phyloP scores from a whole-genome alignment of 2,888 invertebrate genomes.

The Stegophylla sp. region DNA sequence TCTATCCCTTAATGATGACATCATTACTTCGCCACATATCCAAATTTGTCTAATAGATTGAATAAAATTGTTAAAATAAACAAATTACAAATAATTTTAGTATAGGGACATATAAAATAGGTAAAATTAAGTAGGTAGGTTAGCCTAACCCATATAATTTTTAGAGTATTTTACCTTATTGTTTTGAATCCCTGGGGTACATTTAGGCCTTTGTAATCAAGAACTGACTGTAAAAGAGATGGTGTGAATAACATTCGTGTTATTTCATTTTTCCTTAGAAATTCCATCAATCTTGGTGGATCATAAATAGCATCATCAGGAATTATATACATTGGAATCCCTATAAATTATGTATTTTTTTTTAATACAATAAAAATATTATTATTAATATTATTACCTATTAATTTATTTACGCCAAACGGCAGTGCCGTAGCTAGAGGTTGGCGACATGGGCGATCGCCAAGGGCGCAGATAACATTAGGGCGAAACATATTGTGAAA shows the following conservation, averaged over 20 bases:
- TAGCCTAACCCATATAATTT: no score
- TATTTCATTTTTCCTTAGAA: constrained; percentile 61
- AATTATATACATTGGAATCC: constrained; percentile 62
- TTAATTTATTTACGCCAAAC: no score
- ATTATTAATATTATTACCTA: no score
- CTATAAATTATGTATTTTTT: constrained; percentile 54
- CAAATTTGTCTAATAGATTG: constrained; percentile 61
- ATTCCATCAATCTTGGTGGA: constrained; percentile 61
- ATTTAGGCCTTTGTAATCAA: constrained; percentile 61
- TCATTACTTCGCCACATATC: constrained; percentile 63
- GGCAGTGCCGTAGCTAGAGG: no score
- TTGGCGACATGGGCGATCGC: no score
- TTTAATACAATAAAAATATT: constrained; percentile 2
- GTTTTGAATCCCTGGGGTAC: constrained; percentile 54
- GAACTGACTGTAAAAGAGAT: constrained; percentile 62
- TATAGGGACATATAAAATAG: no score
- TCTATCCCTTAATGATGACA: constrained; percentile 61
- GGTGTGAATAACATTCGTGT: constrained; percentile 63
- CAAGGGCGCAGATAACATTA: no score
- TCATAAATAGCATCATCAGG: constrained; percentile 63
- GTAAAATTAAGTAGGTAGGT: no score
- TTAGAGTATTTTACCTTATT: constrained; percentile 48
- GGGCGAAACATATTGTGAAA: no score
- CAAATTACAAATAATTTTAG: constrained; percentile 12
- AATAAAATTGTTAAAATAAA: background rate